A percentile compares a stretch with the other conserved stretches of the same genome.
Evolutionary conservation across 2,797 vertebrate species (phyloP).

Genomic region (Channallabes apus): DNA sequence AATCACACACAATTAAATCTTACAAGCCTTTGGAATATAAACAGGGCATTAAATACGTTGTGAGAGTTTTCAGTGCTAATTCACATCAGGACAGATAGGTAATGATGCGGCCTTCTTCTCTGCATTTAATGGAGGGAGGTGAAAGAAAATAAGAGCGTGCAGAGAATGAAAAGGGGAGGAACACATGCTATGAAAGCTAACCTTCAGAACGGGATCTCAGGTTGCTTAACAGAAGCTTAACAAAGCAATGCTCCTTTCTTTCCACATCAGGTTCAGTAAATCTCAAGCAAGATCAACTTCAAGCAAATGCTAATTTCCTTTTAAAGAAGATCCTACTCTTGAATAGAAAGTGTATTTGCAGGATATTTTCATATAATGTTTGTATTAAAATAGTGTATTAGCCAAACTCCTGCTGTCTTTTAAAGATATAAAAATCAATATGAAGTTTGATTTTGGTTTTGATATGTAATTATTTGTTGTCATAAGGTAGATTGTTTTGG

Average conservation of each 20-base stretch:
- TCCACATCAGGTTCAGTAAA: slow-evolving; percentile 4
- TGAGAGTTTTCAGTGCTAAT: slow-evolving; percentile 64
- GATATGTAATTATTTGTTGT: neutral
- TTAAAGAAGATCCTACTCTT: neutral
- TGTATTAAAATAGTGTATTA: neutral
- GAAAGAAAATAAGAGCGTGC: slow-evolving; percentile 69
- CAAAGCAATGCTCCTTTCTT: neutral
- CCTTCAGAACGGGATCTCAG: neutral
- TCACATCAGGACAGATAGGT: slow-evolving; percentile 54
- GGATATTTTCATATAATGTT: neutral
- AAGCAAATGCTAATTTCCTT: neutral
- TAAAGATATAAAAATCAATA: neutral
- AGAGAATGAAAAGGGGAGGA: neutral
- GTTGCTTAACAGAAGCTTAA: neutral
- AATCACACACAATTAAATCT: slow-evolving; percentile 68
- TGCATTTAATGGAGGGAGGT: slow-evolving; percentile 65
- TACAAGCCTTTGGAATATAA: slow-evolving; percentile 62
- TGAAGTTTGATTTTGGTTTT: neutral
- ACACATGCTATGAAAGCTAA: neutral
- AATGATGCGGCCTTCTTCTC: slow-evolving; percentile 62
- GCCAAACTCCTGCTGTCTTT: neutral
- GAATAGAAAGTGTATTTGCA: neutral
- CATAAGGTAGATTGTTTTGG: neutral
- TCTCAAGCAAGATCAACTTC: neutral
- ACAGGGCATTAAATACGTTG: slow-evolving; percentile 65